phyloP scores from a whole-genome alignment of 2,113 vertebrate genomes.

The Amblyopsis rosae region DNA sequence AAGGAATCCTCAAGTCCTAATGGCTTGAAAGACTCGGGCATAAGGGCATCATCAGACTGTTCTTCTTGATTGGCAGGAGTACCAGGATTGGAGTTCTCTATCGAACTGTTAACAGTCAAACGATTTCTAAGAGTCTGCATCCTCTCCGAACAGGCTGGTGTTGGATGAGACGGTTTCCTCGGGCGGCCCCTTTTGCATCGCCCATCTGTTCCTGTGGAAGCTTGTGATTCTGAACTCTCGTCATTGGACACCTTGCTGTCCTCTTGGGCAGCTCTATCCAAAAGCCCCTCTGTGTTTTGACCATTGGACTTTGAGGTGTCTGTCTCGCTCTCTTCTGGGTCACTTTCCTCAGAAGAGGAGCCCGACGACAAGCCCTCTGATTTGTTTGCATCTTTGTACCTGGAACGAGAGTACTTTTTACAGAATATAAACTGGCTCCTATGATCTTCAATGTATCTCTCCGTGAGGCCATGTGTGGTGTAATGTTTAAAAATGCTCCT shows the following conservation, averaged over 20 bases:
- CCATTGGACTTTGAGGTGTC: slow-evolving; percentile 29
- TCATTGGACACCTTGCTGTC: slow-evolving; percentile 58
- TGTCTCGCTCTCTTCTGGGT: slow-evolving; percentile 70
- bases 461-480: slow-evolving; percentile 92
- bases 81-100: slow-evolving; percentile 81
- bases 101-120: slow-evolving; percentile 66
- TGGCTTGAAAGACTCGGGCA: slow-evolving; percentile 88
- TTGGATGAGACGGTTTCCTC: slow-evolving; percentile 79
- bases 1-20: slow-evolving; percentile 92
- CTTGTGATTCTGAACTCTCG: slow-evolving; percentile 61
- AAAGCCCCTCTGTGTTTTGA: slow-evolving; percentile 44
- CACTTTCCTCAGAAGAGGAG: slow-evolving; percentile 57
- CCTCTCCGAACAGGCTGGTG: slow-evolving; percentile 69
- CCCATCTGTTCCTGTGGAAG: slow-evolving; percentile 54
- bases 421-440: slow-evolving; percentile 92
- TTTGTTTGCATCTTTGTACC: slow-evolving; percentile 75
- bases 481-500: slow-evolving; percentile 94
- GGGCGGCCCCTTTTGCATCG: slow-evolving; percentile 80
- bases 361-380: slow-evolving; percentile 58
- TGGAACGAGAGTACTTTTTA: slow-evolving; percentile 78
- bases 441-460: slow-evolving; percentile 90
- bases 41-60: slow-evolving; percentile 79
- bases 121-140: slow-evolving; percentile 70
- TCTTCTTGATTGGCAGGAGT: slow-evolving; percentile 75
- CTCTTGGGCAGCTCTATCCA: slow-evolving; percentile 50